phyloP scores from a whole-genome alignment of 2,113 vertebrate genomes.

The Aldabrachelys gigantea region DNA sequence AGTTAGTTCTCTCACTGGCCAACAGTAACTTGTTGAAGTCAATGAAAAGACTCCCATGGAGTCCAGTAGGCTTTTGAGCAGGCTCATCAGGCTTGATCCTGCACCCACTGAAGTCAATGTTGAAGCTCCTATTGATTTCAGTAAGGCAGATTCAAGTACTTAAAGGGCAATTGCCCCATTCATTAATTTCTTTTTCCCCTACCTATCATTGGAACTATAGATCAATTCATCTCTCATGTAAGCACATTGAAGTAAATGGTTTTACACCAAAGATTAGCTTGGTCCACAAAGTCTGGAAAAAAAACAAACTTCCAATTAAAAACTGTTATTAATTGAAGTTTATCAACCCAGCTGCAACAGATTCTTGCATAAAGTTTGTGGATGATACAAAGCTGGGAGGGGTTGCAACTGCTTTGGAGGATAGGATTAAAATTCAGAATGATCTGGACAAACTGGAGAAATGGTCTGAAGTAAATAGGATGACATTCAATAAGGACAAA shows the following conservation, averaged over 20 bases:
- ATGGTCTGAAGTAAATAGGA: too few species aligned
- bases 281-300: background rate
- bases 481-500: too few species aligned
- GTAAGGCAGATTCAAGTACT: background rate
- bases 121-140: background rate
- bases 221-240: background rate
- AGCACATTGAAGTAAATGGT: background rate
- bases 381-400: too few species aligned
- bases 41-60: background rate
- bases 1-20: background rate
- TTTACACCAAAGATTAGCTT: background rate
- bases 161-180: background rate
- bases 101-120: background rate
- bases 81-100: background rate
- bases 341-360: background rate
- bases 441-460: too few species aligned
- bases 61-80: background rate
- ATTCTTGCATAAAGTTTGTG: background rate
- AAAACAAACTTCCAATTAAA: background rate
- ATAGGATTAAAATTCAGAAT: too few species aligned
- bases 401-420: too few species aligned
- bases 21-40: background rate
- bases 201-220: fast-evolving
- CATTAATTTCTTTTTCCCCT: background rate
- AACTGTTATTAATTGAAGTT: background rate